Percentiles rank a stretch among this genome's conserved stretches.
Evolutionary conservation across 2,113 vertebrate genomes (phyloP).

Genomic region (Chaetops frenatus): DNA sequence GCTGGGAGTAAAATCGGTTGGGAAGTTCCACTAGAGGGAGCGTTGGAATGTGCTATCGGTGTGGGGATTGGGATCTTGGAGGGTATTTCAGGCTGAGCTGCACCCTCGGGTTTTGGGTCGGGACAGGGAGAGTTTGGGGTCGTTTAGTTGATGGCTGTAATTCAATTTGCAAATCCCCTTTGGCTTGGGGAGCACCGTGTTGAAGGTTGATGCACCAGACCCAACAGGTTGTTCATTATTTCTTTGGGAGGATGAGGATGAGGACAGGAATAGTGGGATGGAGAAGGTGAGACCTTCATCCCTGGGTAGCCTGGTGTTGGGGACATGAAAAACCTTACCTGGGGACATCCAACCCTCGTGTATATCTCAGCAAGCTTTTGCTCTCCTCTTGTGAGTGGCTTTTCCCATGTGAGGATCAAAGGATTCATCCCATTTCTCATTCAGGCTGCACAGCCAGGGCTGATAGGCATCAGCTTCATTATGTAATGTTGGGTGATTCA

Average conservation of each 20-base stretch:
- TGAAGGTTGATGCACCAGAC: neutral
- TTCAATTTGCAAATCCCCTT: neutral
- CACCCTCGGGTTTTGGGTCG: neutral
- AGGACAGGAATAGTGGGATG: neutral
- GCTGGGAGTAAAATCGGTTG: neutral
- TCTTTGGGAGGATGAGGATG: neutral
- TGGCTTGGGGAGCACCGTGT: neutral
- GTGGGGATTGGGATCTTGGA: neutral
- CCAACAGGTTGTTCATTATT: neutral
- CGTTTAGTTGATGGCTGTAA: neutral
- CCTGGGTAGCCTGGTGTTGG: neutral
- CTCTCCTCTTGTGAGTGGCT: neutral
- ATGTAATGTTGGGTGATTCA: neutral
- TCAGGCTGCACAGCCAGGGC: neutral
- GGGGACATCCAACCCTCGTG: neutral
- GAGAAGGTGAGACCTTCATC: neutral
- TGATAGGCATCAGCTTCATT: neutral
- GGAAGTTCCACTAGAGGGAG: constrained; percentile 55
- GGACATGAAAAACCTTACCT: neutral
- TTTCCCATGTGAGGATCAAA: neutral
- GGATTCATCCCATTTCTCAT: neutral
- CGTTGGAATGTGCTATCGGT: neutral
- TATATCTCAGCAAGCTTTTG: neutral
- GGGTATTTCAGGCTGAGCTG: neutral
- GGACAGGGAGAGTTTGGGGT: neutral